phyloP scores from a whole-genome alignment of 2,888 invertebrate genomes.

The Allygus modestus region DNA sequence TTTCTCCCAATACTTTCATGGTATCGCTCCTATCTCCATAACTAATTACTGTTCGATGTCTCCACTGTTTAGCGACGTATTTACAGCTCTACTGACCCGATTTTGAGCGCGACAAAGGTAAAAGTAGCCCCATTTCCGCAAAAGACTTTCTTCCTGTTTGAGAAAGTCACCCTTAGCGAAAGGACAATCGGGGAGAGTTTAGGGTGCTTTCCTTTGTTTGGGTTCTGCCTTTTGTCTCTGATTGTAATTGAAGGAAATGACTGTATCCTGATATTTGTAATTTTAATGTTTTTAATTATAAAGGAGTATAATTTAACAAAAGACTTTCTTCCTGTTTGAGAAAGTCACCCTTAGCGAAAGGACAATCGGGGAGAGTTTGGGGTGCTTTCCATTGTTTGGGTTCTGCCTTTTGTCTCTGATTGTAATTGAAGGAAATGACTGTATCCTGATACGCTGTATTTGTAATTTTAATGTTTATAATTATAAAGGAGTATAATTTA shows the following conservation, averaged over 20 bases:
- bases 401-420: background rate
- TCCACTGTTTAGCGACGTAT: background rate
- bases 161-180: slow-evolving; percentile 34
- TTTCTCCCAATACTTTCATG: slow-evolving; percentile 43
- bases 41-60: slow-evolving; percentile 34
- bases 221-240: background rate
- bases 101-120: slow-evolving; percentile 22
- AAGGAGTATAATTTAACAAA: no score
- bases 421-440: background rate
- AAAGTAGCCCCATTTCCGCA: slow-evolving; percentile 53
- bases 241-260: background rate
- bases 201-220: slow-evolving; percentile 28
- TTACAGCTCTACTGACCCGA: slow-evolving; percentile 51
- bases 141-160: slow-evolving; percentile 51
- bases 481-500: no score
- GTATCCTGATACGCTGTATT: no score
- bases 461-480: no score
- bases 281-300: no score
- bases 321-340: slow-evolving; percentile 48
- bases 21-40: slow-evolving; percentile 50
- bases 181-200: background rate
- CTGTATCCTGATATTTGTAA: no score
- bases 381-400: slow-evolving; percentile 15
- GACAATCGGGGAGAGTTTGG: background rate
- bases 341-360: slow-evolving; percentile 39